phyloP scores from a whole-genome alignment of 2,113 vertebrate genomes.

The Thinocorus orbignyianus region DNA sequence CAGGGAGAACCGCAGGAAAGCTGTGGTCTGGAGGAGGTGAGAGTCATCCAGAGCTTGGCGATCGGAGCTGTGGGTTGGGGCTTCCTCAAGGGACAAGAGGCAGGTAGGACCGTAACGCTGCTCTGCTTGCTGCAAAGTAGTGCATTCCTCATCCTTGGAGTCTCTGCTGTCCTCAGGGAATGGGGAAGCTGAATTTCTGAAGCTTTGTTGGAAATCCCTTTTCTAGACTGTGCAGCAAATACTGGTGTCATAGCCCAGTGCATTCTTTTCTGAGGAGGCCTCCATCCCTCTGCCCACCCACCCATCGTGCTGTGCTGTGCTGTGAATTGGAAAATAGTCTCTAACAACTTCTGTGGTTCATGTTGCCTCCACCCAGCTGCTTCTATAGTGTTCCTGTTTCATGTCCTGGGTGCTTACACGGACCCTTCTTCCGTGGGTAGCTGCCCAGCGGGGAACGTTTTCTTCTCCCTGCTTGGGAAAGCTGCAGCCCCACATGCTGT shows the following conservation, averaged over 20 bases:
- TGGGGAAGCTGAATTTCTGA: no score
- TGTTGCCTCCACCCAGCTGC: neutral
- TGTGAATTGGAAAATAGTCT: no score
- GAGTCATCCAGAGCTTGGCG: fast-evolving
- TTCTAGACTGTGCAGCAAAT: neutral
- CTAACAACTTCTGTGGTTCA: neutral
- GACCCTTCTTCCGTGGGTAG: neutral
- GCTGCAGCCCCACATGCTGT: neutral
- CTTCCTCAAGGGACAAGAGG: fast-evolving
- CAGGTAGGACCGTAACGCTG: fast-evolving
- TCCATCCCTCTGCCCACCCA: neutral
- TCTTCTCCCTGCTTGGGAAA: neutral
- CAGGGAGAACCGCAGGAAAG: fast-evolving
- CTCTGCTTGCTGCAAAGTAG: neutral
- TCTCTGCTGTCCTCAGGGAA: fast-evolving
- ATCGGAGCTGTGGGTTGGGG: neutral
- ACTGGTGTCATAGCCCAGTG: fast-evolving
- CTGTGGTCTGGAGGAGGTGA: neutral
- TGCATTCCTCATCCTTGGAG: fast-evolving
- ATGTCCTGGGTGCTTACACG: neutral
- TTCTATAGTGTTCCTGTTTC: fast-evolving
- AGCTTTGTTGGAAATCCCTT: neutral
- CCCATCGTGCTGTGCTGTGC: neutral
- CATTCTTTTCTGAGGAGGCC: neutral
- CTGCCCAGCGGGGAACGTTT: neutral